Evolutionary conservation across 2,888 invertebrate species (phyloP), one percentile per base, ranked within the genome.

Genomic region (Sinopyrophorus schimmeli): DNA sequence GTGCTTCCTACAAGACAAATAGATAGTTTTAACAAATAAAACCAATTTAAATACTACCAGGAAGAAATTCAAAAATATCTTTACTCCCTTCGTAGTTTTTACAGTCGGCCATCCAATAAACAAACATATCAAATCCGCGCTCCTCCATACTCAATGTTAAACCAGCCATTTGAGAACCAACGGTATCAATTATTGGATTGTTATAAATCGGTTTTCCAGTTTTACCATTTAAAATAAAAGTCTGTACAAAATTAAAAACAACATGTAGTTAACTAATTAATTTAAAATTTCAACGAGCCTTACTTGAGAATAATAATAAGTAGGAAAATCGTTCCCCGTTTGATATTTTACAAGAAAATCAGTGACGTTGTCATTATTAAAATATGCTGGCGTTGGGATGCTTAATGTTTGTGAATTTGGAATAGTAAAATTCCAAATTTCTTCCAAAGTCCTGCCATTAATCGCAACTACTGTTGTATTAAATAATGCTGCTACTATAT

Each of bases 71-170:
- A 60, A 79, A 80, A 14, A 75, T 74, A 48, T 78, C 76, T 51
- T 75, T 77, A 7, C 70, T 73, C 30, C 74, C 74, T 47, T 73
- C 77, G 27, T 70, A 62, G 20, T 41, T 46, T 71, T 77, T 67
- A 61, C 87, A 87, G 61, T 87, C 84, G 1, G 84, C 80, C 18
- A 83, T 81, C 89, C 89, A 91, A 66, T 85, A 86, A 1, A 90
- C 69, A 64, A 86, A 89, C 67, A 87, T 79, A 67, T 91, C 90
- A 58, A 86, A 86, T 1, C 89, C 89, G 54, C 76, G 76, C 5
- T 77, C 78, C 56, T 81, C 78, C 49, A 80, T 76, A 9, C 79
- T 78, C 28, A 84, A 61, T 1, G 80, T 76, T 15, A 83, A 66
- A 6, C 80, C 81, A 11, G 79, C 80, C 66, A 79, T 77, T 68